phyloP scores from a whole-genome alignment of 2,797 vertebrate species.

The Antrozous pallidus region DNA sequence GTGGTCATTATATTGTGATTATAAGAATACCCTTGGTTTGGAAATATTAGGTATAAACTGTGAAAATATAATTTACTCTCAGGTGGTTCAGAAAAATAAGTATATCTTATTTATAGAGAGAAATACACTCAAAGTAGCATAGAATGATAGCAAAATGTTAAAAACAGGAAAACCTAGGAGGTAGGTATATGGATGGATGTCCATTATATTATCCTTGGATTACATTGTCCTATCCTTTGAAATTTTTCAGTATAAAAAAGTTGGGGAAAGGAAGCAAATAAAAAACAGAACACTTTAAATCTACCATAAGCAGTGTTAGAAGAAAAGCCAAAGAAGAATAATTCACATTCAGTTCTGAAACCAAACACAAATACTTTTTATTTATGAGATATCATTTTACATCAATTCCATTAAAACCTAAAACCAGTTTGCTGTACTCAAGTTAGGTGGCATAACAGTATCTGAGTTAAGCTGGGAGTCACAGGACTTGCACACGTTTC shows the following conservation, averaged over 20 bases:
- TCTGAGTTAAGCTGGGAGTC: conserved; percentile 67
- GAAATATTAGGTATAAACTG: background rate
- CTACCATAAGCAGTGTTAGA: background rate
- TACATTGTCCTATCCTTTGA: background rate
- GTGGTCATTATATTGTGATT: background rate
- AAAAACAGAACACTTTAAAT: background rate
- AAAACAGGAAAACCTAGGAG: background rate
- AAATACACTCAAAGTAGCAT: background rate
- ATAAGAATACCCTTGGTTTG: background rate
- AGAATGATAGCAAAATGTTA: background rate
- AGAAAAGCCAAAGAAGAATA: conserved; percentile 34
- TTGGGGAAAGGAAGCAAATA: background rate
- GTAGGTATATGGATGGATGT: background rate
- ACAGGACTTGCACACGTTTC: conserved; percentile 75
- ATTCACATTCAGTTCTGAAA: conserved; percentile 78
- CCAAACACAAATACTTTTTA: conserved; percentile 84
- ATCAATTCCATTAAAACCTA: conserved; percentile 80
- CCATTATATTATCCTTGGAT: background rate
- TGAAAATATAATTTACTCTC: background rate
- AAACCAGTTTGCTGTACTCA: conserved; percentile 75
- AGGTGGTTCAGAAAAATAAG: background rate
- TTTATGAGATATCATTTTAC: conserved; percentile 82
- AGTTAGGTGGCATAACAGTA: conserved; percentile 73
- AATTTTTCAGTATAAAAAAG: conserved; percentile 18
- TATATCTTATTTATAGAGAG: background rate